Percentiles rank a stretch among this genome's conserved stretches.
These are phyloP conservation scores for Agapetus fuscipes DNA, from an alignment of 2,888 invertebrate genomes.

Conservation along the genomic window DNA sequence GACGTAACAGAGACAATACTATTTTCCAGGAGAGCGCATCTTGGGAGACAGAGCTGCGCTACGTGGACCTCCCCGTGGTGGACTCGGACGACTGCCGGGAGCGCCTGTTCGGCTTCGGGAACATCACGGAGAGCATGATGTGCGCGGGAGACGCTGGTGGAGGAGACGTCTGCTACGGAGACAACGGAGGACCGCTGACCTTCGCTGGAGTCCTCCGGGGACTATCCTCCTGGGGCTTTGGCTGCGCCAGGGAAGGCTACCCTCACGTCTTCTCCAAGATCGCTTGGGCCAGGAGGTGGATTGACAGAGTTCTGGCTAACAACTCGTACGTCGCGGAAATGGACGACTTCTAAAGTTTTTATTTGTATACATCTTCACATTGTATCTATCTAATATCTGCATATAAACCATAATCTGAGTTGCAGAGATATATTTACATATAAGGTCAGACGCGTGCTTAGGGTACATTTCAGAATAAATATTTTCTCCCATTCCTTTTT, in stretches of 20 bases:
- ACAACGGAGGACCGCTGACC: conserved; percentile 46
- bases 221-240: conserved; percentile 46
- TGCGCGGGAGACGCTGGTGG: conserved; percentile 39
- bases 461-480: too few species aligned
- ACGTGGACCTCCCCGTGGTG: conserved; percentile 15
- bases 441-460: too few species aligned
- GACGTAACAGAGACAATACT: too few species aligned
- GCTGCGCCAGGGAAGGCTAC: conserved; percentile 38
- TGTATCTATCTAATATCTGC: too few species aligned
- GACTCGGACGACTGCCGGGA: conserved; percentile 11
- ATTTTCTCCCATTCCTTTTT: too few species aligned
- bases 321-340: too few species aligned
- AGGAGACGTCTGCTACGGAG: conserved; percentile 41
- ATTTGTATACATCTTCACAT: too few species aligned
- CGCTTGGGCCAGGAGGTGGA: conserved; percentile 33
- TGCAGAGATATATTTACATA: too few species aligned
- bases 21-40: conserved; percentile 14
- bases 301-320: too few species aligned
- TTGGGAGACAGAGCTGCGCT: conserved; percentile 7
- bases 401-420: too few species aligned
- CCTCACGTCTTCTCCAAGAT: conserved; percentile 48
- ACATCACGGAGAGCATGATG: conserved; percentile 34
- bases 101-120: conserved; percentile 10
- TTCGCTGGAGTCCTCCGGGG: conserved; percentile 39
- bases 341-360: too few species aligned